Conservation (phyloP, 2,113 vertebrate species). For the Climacteris rufus region DNA sequence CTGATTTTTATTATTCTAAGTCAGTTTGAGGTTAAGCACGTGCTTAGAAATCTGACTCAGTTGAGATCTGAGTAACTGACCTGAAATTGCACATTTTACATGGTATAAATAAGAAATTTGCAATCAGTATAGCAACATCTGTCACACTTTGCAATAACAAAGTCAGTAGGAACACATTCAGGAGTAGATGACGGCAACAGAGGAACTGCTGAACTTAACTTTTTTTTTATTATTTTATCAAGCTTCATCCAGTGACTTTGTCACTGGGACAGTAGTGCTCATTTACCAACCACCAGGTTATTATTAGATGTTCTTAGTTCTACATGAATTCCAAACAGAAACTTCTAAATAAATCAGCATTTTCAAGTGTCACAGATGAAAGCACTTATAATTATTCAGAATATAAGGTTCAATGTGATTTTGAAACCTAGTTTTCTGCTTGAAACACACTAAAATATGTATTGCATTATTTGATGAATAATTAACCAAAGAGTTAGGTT, state of each 20-base stretch:
- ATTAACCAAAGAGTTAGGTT: background rate
- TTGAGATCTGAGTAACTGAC: background rate
- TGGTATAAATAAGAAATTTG: background rate
- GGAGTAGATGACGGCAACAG: background rate
- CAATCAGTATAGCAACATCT: slow-evolving; percentile 21
- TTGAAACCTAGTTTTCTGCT: slow-evolving; percentile 11
- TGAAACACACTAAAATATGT: background rate
- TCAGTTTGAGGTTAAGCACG: background rate
- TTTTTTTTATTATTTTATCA: background rate
- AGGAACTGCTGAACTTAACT: slow-evolving; percentile 7
- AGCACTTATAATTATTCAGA: slow-evolving; percentile 3
- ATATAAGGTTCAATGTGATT: slow-evolving; percentile 10
- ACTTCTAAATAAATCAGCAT: slow-evolving; percentile 37
- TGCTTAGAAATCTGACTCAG: background rate
- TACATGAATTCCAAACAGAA: slow-evolving; percentile 11
- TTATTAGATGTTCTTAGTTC: slow-evolving; percentile 37
- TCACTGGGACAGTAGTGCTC: background rate
- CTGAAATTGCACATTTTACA: background rate
- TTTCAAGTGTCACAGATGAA: slow-evolving; percentile 28
- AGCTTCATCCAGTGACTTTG: background rate
- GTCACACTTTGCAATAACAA: slow-evolving; percentile 11
- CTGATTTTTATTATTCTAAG: background rate
- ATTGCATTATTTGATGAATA: slow-evolving; percentile 34
- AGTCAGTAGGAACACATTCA: slow-evolving; percentile 11
- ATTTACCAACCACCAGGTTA: slow-evolving; percentile 35